Base-by-base conservation (phyloP, 2,113 vertebrate species). In the Martes martes region DNA sequence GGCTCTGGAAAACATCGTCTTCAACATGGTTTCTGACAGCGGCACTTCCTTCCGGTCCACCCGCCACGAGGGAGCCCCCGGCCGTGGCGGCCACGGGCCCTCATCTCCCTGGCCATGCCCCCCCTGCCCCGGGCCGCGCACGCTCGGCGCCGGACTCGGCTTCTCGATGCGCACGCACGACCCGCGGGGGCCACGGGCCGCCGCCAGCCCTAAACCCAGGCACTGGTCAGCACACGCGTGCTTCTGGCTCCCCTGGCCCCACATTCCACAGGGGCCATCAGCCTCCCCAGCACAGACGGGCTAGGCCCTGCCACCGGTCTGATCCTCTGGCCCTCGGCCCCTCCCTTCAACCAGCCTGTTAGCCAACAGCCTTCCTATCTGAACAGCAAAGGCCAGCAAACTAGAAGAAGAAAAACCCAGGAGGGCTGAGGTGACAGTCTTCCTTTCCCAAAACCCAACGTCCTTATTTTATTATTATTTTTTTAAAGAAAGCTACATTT, bases 151-250 rank as follows among this genome's bases (percentile, higher is more conserved):
- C 45, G 47, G 47, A 21, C 45, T 36, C 15, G 69, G 19, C 26
- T 19, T 39, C 73, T 28, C 7, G 15, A 21, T 57, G 69, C 2
- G 45, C 6, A 7, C 80, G n/a, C 19, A 6, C 19, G 21, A 21
- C 36, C 9, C 14, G 26, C 52, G 26, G n/a, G 50, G 52, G 19
- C 39, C 71, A 2, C 6, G 10, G 36, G 71, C 71, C 3, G 39
- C 10, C 2, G 36, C 36, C 36, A 42, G 4, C 26, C 78, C 79
- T n/a, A 3, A 71, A 9, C 24, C 79, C 6, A 7, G 69, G 55
- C 15, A 4, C 36, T 4, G 28, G 39, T 69, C 42, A 18, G 15
- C 1, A 1, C 52, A 59, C 63, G 1, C 1, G 4, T 11, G 4
- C 3, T 24, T 15, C 63, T 1, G 11, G 61, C 63, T 15, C 5